Percentiles rank a stretch among this genome's conserved stretches.
These are phyloP conservation scores for Pentalonia nigronervosa DNA, from an alignment of 1,140 invertebrate genomes.

Conservation along the genomic window DNA sequence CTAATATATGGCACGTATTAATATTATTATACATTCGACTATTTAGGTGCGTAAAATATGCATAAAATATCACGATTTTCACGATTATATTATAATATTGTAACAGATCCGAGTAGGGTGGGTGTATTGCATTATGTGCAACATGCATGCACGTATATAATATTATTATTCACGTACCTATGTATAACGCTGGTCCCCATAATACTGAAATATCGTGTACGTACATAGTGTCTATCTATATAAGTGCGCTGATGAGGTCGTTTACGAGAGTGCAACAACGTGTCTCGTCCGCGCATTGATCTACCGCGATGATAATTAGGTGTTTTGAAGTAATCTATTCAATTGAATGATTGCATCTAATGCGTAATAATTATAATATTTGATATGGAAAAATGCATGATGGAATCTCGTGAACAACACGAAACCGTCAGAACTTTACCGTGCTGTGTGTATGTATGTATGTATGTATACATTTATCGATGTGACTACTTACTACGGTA, in stretches of 20 bases:
- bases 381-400: background rate
- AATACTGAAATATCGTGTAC: background rate
- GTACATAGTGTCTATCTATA: background rate
- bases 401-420: background rate
- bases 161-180: too few species aligned
- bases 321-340: background rate
- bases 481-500: background rate
- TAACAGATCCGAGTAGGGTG: background rate
- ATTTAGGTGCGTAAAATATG: background rate
- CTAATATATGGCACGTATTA: too few species aligned
- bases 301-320: background rate
- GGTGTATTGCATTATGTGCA: background rate
- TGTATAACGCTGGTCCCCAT: background rate
- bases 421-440: background rate
- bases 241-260: background rate
- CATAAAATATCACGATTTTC: background rate
- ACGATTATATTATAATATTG: background rate
- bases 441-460: background rate
- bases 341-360: background rate
- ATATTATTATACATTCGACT: background rate
- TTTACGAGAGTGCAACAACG: conserved; percentile 11
- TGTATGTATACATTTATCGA: background rate
- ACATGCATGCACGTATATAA: background rate
- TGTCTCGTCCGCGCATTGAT: background rate
- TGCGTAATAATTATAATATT: background rate